Evolutionary conservation across 2,113 vertebrate species (phyloP), one percentile per base, ranked within the genome.

Genomic region (Campylorhamphus procurvoides): DNA sequence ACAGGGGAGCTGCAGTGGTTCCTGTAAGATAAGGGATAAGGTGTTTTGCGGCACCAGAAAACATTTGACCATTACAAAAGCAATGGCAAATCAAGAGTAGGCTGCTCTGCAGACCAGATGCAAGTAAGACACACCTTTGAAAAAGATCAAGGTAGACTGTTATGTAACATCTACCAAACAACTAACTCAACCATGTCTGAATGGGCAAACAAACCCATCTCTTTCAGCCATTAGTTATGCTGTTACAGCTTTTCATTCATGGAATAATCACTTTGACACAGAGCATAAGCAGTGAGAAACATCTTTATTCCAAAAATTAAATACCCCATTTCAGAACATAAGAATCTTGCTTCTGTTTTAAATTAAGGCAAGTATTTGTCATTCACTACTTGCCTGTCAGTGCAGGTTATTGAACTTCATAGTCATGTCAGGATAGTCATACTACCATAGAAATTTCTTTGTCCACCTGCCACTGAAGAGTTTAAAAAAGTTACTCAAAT

Each of bases 231-330:
- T 27, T 3, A 17, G 31, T 78, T 63, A 37, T 42, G 7, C 25
- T 35, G 1, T n/a, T 76, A 7, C 19, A 67, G 31, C 4, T 62
- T 40, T 15, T 23, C 29, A 50, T 14, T 35, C 4, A 58, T 3
- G 1, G 1, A 86, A 14, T 12, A 81, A 87, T 46, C 59, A 79
- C 31, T 75, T 63, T 33, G 10, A 94, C 62, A 87, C 58, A 85
- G 44, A 93, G 31, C 75, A 47, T n/a, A 81, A 72, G 62, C n/a
- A 67, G 53, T 88, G 81, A 96, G 68, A 96, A 98, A 95, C 39
- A 72, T 27, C 37, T 98, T 98, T 98, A 98, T 97, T 98, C 71
- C 63, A 90, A 97, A 97, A 92, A 66, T 87, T 94, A 84, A 95
- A 79, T 47, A 93, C 5, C 55, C 15, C 6, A 63, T 91, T 76